Evolutionary conservation across 2,888 invertebrate genomes (phyloP), one percentile per base, ranked within the genome.

Genomic region (Philopedon plagiatum): DNA sequence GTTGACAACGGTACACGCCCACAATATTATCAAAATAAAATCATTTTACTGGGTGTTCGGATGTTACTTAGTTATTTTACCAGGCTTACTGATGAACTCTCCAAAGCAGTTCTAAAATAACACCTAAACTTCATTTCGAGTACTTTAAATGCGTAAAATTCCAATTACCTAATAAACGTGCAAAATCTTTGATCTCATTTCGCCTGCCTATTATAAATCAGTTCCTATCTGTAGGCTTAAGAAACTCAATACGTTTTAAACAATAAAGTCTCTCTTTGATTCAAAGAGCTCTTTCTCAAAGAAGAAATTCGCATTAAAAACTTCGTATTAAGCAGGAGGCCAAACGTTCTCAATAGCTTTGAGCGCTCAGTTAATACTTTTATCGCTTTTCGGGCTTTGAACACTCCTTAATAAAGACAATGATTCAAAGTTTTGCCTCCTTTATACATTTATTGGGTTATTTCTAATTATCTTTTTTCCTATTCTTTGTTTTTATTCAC

Each of bases 291-390:
- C 41, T 37, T 41, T 26, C 58, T 58, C 19, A 62, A 70, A 70
- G 70, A 63, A 63, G 56, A 60, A 60, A 60, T 70, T 63, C 46
- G 56, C 69, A 69, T 63, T 69, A 62, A 69, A 69, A 69, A 51
- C 62, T 69, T 51, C 69, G 61, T 69, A 69, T 69, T 60, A 60
- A 63, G 51, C 54, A 46, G 69, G n/a, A 51, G 54, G 61, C 57
- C 69, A 44, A 69, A 69, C 41, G 61, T 4, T 67, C 70, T 70
- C 70, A 58, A 70, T 63, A 64, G 63, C 70, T 70, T 70, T 63
- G 63, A 57, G 39, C 63, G 26, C 57, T 63, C 63, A 63, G 63
- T 70, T 62, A 70, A 70, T 70, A 62, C 70, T 70, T 64, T 70
- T 70, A 70, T 70, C 70, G 70, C 63, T 63, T 64, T 70, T 58